A percentile compares a stretch with the other conserved stretches of the same genome.
These are phyloP conservation scores for Cyrtonyx montezumae DNA, from an alignment of 2,113 vertebrate species.

Conservation along the genomic window DNA sequence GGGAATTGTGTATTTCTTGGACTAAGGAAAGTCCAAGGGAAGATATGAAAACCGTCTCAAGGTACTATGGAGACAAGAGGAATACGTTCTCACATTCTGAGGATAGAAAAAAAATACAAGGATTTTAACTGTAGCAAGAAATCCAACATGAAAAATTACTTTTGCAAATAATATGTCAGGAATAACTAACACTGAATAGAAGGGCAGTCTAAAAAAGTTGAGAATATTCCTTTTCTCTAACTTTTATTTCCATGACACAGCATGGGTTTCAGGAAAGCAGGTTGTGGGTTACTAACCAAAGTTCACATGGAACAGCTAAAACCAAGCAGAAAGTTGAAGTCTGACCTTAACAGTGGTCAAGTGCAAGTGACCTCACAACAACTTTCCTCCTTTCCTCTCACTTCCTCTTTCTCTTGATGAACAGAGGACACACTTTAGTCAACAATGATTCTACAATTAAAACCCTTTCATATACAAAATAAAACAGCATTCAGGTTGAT, in stretches of 20 bases:
- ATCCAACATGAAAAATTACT: neutral
- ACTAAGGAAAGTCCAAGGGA: neutral
- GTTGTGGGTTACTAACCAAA: slow-evolving; percentile 15
- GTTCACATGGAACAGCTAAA: slow-evolving; percentile 19
- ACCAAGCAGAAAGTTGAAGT: slow-evolving; percentile 57
- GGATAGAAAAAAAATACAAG: neutral
- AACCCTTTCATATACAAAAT: neutral
- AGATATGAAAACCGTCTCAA: neutral
- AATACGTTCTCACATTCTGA: neutral
- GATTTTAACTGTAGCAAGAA: neutral
- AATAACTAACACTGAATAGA: neutral
- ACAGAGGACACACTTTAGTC: neutral
- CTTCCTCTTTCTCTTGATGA: neutral
- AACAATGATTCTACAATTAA: neutral
- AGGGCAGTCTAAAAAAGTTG: neutral
- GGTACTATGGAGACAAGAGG: neutral
- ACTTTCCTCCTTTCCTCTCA: neutral
- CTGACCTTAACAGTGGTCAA: slow-evolving; percentile 1
- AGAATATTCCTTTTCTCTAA: neutral
- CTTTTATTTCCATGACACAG: neutral
- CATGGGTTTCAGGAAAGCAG: neutral
- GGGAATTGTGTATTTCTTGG: neutral
- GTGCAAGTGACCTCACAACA: slow-evolving; percentile 28
- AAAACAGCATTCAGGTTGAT: neutral
- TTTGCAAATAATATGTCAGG: neutral